Evolutionary conservation across 2,797 vertebrate species (phyloP).

Genomic region (Coregonus ussuriensis): DNA sequence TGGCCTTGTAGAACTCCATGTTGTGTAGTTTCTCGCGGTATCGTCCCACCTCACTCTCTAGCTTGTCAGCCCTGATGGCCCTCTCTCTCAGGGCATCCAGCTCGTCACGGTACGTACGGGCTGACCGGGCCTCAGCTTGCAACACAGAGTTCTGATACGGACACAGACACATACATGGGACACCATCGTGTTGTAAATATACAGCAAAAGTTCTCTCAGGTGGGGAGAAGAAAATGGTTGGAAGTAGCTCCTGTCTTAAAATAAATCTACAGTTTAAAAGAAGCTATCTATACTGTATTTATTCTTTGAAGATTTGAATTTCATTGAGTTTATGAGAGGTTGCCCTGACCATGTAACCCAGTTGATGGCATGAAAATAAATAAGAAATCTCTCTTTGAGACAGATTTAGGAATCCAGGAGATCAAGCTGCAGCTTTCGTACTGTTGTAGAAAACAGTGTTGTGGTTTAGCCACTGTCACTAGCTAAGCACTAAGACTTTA

Average conservation of each 20-base stretch:
- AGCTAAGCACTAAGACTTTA: conserved; percentile 16
- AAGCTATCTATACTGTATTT: neutral
- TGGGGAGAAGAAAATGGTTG: neutral
- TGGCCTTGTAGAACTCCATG: conserved; percentile 92
- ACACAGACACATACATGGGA: conserved; percentile 7
- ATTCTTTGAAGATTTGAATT: neutral
- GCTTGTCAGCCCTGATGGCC: conserved; percentile 89
- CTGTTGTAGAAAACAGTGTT: neutral
- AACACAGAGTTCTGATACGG: conserved; percentile 84
- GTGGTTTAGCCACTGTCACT: conserved; percentile 38
- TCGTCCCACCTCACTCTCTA: conserved; percentile 90
- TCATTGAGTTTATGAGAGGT: neutral
- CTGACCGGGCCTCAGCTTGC: conserved; percentile 86
- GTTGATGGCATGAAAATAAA: neutral
- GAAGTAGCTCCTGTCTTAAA: neutral
- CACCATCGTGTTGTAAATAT: neutral
- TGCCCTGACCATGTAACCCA: neutral
- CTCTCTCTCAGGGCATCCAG: conserved; percentile 89
- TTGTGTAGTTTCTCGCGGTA: conserved; percentile 91
- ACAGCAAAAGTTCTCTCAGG: neutral
- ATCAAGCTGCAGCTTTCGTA: neutral
- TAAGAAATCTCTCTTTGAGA: neutral
- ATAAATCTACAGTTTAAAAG: neutral
- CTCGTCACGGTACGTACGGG: conserved; percentile 88
- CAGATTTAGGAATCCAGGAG: neutral